phyloP scores from a whole-genome alignment of 2,888 invertebrate species.

The Julus scanicus region DNA sequence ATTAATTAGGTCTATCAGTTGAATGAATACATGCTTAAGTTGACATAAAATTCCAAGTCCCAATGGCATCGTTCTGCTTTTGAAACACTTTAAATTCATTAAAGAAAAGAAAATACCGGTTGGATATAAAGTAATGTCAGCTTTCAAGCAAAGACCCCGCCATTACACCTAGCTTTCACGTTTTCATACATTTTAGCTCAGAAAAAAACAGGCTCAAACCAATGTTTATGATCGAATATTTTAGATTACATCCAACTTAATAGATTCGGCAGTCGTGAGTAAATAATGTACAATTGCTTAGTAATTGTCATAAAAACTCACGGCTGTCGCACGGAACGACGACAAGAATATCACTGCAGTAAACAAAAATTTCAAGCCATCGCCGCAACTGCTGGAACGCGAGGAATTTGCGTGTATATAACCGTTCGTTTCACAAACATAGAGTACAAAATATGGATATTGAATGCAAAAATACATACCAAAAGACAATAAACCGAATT shows the following conservation, averaged over 20 bases:
- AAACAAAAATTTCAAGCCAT: neutral
- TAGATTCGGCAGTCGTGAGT: neutral
- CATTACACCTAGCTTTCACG: neutral
- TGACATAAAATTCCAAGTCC: neutral
- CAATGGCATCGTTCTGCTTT: neutral
- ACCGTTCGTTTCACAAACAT: neutral
- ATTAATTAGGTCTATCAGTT: neutral
- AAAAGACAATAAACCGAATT: neutral
- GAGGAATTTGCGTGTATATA: neutral
- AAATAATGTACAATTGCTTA: neutral
- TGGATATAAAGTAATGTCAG: neutral
- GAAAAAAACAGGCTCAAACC: neutral
- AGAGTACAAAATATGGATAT: neutral
- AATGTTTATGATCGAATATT: neutral
- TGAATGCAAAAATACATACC: slow-evolving; percentile 5
- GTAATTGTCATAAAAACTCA: neutral
- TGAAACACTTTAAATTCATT: neutral
- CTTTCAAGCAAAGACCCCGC: slow-evolving; percentile 24
- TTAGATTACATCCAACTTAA: neutral
- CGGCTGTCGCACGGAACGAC: neutral
- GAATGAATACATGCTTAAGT: neutral
- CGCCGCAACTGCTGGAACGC: slow-evolving; percentile 8
- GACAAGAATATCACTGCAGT: slow-evolving; percentile 15
- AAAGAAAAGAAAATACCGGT: slow-evolving; percentile 1
- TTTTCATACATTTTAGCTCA: neutral